Conservation (phyloP, 2,888 invertebrate genomes). For the Scrobipalpa costella region DNA sequence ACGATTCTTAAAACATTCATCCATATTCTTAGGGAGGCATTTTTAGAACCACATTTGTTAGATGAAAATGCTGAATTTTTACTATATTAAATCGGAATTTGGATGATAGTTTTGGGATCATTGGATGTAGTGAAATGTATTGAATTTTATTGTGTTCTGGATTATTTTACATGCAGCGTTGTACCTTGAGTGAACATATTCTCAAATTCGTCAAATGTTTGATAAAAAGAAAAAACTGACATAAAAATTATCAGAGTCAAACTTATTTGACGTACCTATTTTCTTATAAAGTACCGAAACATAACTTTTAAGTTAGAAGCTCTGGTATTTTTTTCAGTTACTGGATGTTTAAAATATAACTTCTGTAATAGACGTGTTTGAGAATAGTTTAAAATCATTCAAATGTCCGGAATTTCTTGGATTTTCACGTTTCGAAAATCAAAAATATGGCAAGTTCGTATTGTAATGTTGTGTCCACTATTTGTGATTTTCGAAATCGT, state of each 20-base stretch:
- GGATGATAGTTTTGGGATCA: conserved; percentile 45
- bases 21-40: conserved; percentile 58
- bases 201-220: conserved; percentile 9
- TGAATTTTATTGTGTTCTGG: conserved; percentile 65
- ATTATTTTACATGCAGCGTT: conserved; percentile 62
- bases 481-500: conserved; percentile 7
- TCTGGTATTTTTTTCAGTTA: no score
- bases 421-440: conserved; percentile 4
- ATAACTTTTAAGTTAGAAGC: no score
- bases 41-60: conserved; percentile 53
- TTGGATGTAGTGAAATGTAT: conserved; percentile 74
- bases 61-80: conserved; percentile 56
- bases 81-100: conserved; percentile 50
- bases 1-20: conserved; percentile 47
- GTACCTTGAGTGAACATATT: conserved; percentile 60
- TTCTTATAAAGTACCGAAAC: no score
- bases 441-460: conserved; percentile 18
- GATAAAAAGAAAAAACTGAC: background rate
- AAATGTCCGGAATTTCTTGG: no score
- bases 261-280: no score
- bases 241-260: background rate
- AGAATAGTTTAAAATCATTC: conserved; percentile 1
- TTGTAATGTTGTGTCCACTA: conserved; percentile 30
- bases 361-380: background rate
- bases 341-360: background rate